These are phyloP conservation scores for Cremastinae sp. DNA, from an alignment of 2,888 invertebrate genomes.

Conservation along the genomic window DNA sequence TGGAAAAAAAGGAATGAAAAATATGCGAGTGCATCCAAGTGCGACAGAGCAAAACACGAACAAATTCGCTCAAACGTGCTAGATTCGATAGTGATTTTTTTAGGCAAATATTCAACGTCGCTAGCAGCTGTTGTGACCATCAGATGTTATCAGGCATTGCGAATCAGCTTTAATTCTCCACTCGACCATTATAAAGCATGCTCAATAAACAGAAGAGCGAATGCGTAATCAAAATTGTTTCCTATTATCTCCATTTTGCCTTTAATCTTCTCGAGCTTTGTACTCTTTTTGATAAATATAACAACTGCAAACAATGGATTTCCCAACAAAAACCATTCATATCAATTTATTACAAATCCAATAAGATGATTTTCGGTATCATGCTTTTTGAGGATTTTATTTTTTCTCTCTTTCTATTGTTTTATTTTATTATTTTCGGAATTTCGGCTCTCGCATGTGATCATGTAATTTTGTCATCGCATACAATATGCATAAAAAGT, in stretches of 20 bases:
- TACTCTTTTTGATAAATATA: too few species aligned
- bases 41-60: conserved; percentile 14
- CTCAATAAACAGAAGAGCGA: neutral
- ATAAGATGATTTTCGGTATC: too few species aligned
- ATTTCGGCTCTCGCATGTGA: too few species aligned
- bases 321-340: too few species aligned
- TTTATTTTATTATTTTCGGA: too few species aligned
- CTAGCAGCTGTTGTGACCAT: conserved; percentile 43
- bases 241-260: neutral
- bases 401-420: too few species aligned
- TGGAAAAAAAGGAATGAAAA: conserved; percentile 1
- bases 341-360: too few species aligned
- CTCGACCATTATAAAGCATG: neutral
- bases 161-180: conserved; percentile 38
- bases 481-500: too few species aligned
- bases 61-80: conserved; percentile 31
- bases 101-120: conserved; percentile 35
- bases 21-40: neutral
- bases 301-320: too few species aligned
- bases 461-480: too few species aligned
- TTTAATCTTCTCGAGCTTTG: too few species aligned
- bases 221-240: neutral
- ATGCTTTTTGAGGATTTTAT: too few species aligned
- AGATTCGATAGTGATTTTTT: conserved; percentile 41
- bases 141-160: conserved; percentile 51